Evolutionary conservation across 2,797 vertebrate genomes (phyloP).

Genomic region (Scarus forsteni): DNA sequence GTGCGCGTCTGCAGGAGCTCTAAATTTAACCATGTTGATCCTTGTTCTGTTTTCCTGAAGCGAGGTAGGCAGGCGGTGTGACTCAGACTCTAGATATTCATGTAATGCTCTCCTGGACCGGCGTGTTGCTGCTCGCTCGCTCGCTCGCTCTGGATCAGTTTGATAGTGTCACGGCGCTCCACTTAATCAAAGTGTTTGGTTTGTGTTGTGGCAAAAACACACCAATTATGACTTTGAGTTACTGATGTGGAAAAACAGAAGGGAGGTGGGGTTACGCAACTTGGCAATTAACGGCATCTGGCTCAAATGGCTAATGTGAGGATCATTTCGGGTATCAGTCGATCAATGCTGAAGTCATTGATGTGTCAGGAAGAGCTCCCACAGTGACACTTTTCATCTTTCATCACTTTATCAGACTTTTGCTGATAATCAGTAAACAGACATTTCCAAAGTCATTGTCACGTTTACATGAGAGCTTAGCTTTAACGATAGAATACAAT

Average conservation of each 20-base stretch:
- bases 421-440: no score
- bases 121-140: conserved; percentile 46
- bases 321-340: neutral
- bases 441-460: no score
- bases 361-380: neutral
- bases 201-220: conserved; percentile 36
- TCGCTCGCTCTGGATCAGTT: conserved; percentile 8
- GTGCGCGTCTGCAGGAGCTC: conserved; percentile 50
- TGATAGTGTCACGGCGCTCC: conserved; percentile 13
- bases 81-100: conserved; percentile 61
- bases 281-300: neutral
- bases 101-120: conserved; percentile 26
- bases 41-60: conserved; percentile 48
- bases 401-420: no score
- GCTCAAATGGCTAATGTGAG: neutral
- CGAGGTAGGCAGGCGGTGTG: conserved; percentile 43
- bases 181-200: conserved; percentile 25
- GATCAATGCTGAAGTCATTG: neutral
- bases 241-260: neutral
- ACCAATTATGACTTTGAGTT: conserved; percentile 4
- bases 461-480: no score
- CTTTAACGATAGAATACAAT: no score
- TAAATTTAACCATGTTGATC: conserved; percentile 65
- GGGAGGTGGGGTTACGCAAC: neutral
- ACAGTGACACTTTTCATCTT: no score